Evolutionary conservation across 2,113 vertebrate species (phyloP), one percentile per base, ranked within the genome.

Genomic region (Xenopus tropicalis): DNA sequence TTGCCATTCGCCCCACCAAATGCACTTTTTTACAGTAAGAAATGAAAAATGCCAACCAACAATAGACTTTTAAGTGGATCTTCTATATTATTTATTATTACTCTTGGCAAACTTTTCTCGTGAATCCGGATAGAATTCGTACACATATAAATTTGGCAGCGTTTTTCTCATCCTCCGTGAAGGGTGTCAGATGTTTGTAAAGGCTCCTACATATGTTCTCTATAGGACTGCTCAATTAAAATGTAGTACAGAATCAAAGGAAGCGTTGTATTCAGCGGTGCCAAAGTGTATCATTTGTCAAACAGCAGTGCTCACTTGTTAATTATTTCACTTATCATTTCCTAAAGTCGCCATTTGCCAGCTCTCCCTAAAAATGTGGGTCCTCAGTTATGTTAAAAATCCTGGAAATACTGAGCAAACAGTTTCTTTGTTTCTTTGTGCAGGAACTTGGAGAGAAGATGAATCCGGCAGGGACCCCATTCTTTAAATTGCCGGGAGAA

Each of bases 161-260:
- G 17, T n/a, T 54, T 48, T n/a, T 3, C 52, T 54, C 19, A 9
- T 54, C 14, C 52, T 17, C 19, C 17, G 19, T n/a, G 52, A 54
- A 54, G 52, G 52, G 52, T n/a, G 52, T 54, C 52, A 54, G 52
- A 54, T 54, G 52, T 54, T 54, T 9, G 52, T 54, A 4, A 54
- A 54, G 19, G 16, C 52, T 54, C 19, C 2, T 54, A 54, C 52
- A 54, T 54, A 54, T 54, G 52, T 54, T 54, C 52, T 54, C 16
- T 54, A 54, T 54, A 54, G 52, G 52, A 54, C 52, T 54, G 52
- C 52, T 54, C 52, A 54, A 54, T 54, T 54, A 54, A 54, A 54
- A 54, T 17, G 52, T 17, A 54, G n/a, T 54, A 54, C 52, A 54
- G 17, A 54, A 20, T n/a, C 52, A 54, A 54, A n/a, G 52, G 52